These are phyloP conservation scores for Platycheirus rosarum DNA, from an alignment of 2,888 invertebrate genomes.

Conservation along the genomic window DNA sequence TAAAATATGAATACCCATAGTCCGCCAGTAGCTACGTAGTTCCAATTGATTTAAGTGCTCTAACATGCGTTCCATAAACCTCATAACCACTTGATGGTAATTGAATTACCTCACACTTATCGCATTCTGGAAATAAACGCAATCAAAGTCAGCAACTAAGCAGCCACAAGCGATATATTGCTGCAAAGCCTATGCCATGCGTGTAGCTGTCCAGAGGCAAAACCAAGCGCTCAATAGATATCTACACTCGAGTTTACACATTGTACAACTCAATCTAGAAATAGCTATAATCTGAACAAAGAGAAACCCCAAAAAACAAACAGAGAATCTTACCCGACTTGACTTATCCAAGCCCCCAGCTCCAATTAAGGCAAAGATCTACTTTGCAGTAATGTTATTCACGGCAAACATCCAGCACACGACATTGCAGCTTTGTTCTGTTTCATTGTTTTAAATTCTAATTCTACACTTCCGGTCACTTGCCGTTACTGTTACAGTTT, in stretches of 20 bases:
- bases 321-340: background rate
- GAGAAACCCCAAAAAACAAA: conserved; percentile 13
- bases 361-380: background rate
- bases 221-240: background rate
- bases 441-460: conserved; percentile 29
- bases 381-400: background rate
- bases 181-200: background rate
- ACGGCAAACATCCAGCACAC: background rate
- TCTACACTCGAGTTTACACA: background rate
- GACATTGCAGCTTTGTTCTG: conserved; percentile 16
- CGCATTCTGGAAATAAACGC: conserved; percentile 55
- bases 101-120: conserved; percentile 70
- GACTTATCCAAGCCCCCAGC: background rate
- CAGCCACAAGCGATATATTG: background rate
- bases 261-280: background rate
- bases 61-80: conserved; percentile 46
- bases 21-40: background rate
- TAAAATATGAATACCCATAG: background rate
- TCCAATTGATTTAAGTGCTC: conserved; percentile 58
- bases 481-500: conserved; percentile 48
- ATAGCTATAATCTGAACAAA: conserved; percentile 3
- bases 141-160: conserved; percentile 26
- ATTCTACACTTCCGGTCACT: conserved; percentile 64
- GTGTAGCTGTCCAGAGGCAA: background rate
- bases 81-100: conserved; percentile 45